Conservation (phyloP, 2,797 vertebrate species). For the Psittacula derbiana region DNA sequence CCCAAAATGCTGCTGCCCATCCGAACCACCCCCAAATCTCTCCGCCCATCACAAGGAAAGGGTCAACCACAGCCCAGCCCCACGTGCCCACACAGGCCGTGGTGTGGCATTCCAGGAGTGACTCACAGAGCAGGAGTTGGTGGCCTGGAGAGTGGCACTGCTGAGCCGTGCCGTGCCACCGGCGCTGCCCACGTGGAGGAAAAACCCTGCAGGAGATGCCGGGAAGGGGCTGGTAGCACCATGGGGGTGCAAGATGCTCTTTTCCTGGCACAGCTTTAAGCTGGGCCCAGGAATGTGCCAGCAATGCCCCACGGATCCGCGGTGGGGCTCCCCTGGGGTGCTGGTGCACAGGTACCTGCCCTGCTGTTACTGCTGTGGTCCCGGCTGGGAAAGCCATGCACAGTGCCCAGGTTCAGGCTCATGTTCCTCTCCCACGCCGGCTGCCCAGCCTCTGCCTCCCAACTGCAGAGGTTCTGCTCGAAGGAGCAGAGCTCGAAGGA, state of each 20-base stretch:
- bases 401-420: background rate
- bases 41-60: background rate
- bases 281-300: rapidly evolving
- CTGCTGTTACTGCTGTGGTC: constrained; percentile 86
- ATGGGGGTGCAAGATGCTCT: rapidly evolving
- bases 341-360: constrained; percentile 63
- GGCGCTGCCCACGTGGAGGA: constrained; percentile 75
- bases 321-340: rapidly evolving
- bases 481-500: constrained; percentile 77
- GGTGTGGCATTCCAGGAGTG: no score
- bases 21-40: background rate
- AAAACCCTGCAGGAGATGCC: constrained; percentile 73
- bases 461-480: constrained; percentile 74
- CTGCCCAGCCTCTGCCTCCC: constrained; percentile 24
- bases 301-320: rapidly evolving
- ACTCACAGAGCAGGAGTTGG: constrained; percentile 80
- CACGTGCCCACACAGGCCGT: rapidly evolving
- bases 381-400: constrained; percentile 72
- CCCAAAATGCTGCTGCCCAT: background rate
- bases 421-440: background rate
- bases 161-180: constrained; percentile 39
- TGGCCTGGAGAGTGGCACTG: constrained; percentile 74
- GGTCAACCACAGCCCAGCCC: background rate
- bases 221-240: background rate
- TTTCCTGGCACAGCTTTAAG: background rate